Evolutionary conservation across 2,888 invertebrate species (phyloP).

Genomic region (Dorcus hopei): DNA sequence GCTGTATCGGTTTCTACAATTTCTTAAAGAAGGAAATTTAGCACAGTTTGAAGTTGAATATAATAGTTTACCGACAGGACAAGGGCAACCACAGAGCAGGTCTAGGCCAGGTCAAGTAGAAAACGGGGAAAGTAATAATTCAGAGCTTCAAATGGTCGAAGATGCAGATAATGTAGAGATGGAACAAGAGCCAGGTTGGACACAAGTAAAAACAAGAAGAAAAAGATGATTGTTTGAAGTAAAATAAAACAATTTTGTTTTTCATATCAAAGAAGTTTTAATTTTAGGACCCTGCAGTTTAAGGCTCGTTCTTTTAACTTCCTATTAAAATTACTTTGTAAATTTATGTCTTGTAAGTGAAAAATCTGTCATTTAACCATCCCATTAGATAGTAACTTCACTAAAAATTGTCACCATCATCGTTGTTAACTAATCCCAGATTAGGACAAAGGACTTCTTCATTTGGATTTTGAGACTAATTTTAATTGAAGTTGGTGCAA

Average conservation of each 20-base stretch:
- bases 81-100: not conserved
- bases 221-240: slow-evolving; percentile 47
- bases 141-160: slow-evolving; percentile 10
- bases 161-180: slow-evolving; percentile 46
- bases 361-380: no score
- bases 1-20: slow-evolving; percentile 55
- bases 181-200: slow-evolving; percentile 65
- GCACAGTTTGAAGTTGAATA: slow-evolving; percentile 57
- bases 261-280: no score
- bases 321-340: no score
- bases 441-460: no score
- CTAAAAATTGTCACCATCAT: no score
- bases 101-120: not conserved
- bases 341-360: no score
- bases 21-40: slow-evolving; percentile 57
- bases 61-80: slow-evolving; percentile 53
- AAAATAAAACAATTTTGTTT: not conserved
- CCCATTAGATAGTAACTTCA: no score
- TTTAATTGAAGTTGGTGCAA: no score
- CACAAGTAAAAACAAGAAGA: slow-evolving; percentile 56
- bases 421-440: no score
- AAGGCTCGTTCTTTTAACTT: no score
- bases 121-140: not conserved
- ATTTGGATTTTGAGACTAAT: no score
- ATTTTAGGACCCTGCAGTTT: no score